phyloP scores from a whole-genome alignment of 2,797 vertebrate species.

The Rhabdophis nuchalis region DNA sequence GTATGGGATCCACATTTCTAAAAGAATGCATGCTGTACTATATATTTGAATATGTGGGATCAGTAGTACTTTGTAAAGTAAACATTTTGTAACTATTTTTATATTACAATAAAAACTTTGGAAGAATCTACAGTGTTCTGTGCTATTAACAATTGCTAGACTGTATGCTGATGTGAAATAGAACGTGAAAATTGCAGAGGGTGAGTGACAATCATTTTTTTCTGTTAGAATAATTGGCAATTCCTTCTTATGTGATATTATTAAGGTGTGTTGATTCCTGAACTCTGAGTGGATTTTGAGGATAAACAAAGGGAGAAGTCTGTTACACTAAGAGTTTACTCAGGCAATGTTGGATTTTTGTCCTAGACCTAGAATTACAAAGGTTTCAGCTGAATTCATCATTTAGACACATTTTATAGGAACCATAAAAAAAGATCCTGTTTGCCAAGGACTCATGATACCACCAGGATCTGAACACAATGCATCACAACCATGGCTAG shows the following conservation, averaged over 20 bases:
- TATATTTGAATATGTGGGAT: constrained; percentile 40
- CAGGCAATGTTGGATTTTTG: background rate
- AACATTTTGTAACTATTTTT: background rate
- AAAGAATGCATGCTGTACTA: constrained; percentile 21
- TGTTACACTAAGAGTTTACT: background rate
- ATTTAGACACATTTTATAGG: background rate
- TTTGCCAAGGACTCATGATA: background rate
- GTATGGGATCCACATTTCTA: constrained; percentile 28
- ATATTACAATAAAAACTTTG: constrained; percentile 17
- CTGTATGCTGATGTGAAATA: background rate
- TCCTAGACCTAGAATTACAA: background rate
- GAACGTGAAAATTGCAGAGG: background rate
- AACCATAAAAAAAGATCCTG: background rate
- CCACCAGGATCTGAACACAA: background rate
- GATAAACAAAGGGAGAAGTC: background rate
- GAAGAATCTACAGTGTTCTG: background rate
- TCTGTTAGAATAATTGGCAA: background rate
- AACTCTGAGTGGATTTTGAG: background rate
- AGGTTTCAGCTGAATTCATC: background rate
- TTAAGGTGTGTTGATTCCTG: background rate
- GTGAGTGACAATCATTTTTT: background rate
- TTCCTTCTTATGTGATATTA: background rate
- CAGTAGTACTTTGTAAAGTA: background rate
- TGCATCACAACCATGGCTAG: background rate
- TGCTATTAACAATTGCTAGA: background rate